Evolutionary conservation across 2,113 vertebrate species (phyloP).

Genomic region (Caloenas nicobarica): DNA sequence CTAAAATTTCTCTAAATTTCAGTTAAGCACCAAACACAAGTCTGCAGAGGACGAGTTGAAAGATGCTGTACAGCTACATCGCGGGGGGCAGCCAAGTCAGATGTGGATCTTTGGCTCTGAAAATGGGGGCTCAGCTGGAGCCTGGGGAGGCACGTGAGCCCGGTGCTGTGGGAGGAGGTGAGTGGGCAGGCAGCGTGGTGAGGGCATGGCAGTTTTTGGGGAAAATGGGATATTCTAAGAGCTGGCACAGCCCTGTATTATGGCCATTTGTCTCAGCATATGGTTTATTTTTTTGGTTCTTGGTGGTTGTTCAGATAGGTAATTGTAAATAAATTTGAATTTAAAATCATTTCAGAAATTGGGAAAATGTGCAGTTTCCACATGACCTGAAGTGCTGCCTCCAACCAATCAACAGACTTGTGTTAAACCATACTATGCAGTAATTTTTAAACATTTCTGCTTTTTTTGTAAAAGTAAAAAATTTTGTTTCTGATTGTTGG

Average conservation of each 20-base stretch:
- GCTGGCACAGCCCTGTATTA: rapidly evolving
- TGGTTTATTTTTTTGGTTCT: background rate
- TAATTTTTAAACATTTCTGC: background rate
- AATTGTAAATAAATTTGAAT: background rate
- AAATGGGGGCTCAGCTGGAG: rapidly evolving
- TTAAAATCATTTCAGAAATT: background rate
- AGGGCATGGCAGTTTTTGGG: too few species aligned
- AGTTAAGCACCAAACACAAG: background rate
- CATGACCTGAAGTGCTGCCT: background rate
- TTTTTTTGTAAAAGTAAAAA: background rate
- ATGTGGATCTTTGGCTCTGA: background rate
- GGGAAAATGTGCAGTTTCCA: background rate
- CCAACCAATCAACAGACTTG: background rate
- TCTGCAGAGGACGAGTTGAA: background rate
- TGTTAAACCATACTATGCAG: background rate
- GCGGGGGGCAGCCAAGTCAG: background rate
- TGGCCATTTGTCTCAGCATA: rapidly evolving
- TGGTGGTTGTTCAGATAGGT: background rate
- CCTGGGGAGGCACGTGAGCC: rapidly evolving
- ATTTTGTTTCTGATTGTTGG: background rate
- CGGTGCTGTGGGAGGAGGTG: rapidly evolving
- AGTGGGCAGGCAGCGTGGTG: rapidly evolving
- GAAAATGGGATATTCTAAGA: background rate
- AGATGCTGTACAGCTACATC: background rate
- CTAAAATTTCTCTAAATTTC: background rate